Base-by-base conservation (phyloP, 2,113 vertebrate species). In the Trematomus loennbergii region DNA sequence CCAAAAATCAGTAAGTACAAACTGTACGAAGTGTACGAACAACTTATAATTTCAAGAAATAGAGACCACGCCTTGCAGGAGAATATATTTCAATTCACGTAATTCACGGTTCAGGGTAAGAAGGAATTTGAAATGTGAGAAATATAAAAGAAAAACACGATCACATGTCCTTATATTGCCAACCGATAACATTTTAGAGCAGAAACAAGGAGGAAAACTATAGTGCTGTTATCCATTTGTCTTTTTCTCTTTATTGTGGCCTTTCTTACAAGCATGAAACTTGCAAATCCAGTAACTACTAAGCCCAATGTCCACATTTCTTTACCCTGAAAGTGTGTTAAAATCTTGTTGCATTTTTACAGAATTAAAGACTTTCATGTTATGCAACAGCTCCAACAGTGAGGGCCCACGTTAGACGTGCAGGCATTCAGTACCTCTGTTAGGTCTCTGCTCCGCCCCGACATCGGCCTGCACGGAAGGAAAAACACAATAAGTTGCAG, bases 401-500 rank as follows among this genome's bases (percentile, higher is more conserved):
- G 52, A 72, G 5, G 70, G 77, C 57, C 71, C 48, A 53, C 46
- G 33, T 77, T 57, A 63, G 77, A 87, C 75, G 29, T 70, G 66
- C 75, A 81, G 79, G 85, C 84, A 80, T 82, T 77, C 83, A 78
- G 71, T 50, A 66, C 58, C 82, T 70, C 77, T 54, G 48, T 70
- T 52, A 69, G 86, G 69, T 81, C 79, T 43, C 9, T 25, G 75
- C 79, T 86, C 68, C 64, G 60, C 61, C 82, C 86, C 16, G 10
- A 71, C 81, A 73, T 75, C 62, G 7, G 83, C 65, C 81, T 82
- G 66, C 81, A 82, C 48, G 53, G 69, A 83, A 84, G 77, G 69
- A 87, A 87, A 89, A 88, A 84, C 86, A 87, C 85, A 91, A 88
- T 87, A 90, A 75, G 81, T 86, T 85, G 87, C 84, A 80, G 82